Conservation (phyloP, 2,797 vertebrate species). For the Synanceia verrucosa region DNA sequence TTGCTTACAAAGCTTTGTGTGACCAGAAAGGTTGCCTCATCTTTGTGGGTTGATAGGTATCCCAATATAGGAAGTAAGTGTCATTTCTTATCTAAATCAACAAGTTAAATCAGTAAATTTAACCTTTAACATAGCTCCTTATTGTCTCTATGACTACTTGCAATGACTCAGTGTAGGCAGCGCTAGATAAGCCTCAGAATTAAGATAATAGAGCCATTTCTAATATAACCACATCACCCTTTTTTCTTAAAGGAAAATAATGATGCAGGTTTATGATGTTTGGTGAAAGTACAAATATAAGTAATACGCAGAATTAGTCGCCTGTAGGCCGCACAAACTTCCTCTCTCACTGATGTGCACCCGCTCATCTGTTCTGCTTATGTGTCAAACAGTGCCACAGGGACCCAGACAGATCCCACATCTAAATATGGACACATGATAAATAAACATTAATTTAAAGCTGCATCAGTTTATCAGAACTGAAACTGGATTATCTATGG, state of each 20-base stretch:
- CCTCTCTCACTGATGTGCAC: constrained; percentile 49
- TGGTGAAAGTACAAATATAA: neutral
- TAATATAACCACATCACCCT: neutral
- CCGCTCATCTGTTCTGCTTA: constrained; percentile 50
- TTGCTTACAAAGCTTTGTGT: neutral
- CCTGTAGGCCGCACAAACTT: constrained; percentile 1
- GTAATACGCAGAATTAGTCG: neutral
- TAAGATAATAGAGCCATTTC: neutral
- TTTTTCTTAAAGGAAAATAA: neutral
- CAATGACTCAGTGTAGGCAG: neutral
- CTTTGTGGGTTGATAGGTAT: constrained; percentile 1
- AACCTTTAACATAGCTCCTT: neutral
- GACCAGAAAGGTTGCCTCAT: neutral
- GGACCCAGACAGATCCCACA: constrained; percentile 6
- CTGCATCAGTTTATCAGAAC: neutral
- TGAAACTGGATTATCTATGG: neutral
- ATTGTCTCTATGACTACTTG: constrained; percentile 11
- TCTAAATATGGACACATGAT: constrained; percentile 13
- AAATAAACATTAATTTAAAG: neutral
- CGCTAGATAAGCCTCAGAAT: neutral
- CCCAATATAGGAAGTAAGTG: neutral
- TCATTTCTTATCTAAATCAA: neutral
- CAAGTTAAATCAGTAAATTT: neutral
- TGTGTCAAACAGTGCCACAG: constrained; percentile 16
- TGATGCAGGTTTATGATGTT: neutral